Base-by-base conservation (phyloP, 2,888 invertebrate genomes). In the Orthosia gracilis region DNA sequence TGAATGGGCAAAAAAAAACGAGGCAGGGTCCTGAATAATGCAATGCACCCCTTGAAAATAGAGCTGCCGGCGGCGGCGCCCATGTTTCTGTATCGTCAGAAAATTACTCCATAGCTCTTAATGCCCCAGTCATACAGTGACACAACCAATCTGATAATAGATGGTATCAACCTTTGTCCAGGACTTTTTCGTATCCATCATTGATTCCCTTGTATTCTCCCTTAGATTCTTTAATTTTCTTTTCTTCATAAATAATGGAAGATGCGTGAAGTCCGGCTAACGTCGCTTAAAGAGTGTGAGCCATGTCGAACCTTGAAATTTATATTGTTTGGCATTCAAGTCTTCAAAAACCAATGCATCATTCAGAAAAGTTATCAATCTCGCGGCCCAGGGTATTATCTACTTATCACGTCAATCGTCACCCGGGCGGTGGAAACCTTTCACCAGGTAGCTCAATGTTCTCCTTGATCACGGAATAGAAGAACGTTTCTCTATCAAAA, bases 191-290 rank as follows among this genome's bases (percentile, higher is more conserved):
- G 80, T 90, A 93, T 23, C 94, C 92, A 52, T 96, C 91, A 78
- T 89, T 86, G 57, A 95, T 88, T n/a, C 77, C 69, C 21, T 77
- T 87, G 73, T 92, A 95, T 23, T 85, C 23, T 47, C 86, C 85
- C 18, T 87, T 76, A 70, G 89, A 88, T 78, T 90, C 92, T 82
- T 85, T 93, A 70, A 86, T 94, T 89, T 82, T n/a, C n/a, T 95
- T 91, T 78, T 96, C 94, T 90, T 97, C 97, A 80, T 91, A 96
- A 74, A 97, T 93, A n/a, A 97, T 92, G 4, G 96, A 92, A n/a
- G 95, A 92, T 1, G 97, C 95, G 78, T 97, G 97, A 81, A 97
- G 95, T 78, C 94, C n/a, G n/a, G n/a, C n/a, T 93, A 97, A 83
- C 4, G 96, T 92, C 73, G 96, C 96, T 84, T 93, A 91, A 50